These are phyloP conservation scores for Cnemophilus loriae DNA, from an alignment of 2,113 vertebrate genomes.

Conservation along the genomic window DNA sequence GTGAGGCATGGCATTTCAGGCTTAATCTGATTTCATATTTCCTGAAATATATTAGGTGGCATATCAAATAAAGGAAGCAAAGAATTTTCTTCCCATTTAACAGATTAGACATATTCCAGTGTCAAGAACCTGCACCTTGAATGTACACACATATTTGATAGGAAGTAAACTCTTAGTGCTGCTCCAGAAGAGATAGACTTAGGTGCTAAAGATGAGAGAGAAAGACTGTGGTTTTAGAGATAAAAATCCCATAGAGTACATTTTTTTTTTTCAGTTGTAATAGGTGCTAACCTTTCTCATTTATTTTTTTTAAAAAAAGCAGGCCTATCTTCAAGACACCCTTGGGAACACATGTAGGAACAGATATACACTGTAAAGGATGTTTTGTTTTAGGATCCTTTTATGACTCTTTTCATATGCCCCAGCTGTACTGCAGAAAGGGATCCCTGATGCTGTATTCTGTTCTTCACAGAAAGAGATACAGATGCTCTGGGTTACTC, in stretches of 20 bases:
- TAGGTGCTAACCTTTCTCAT: not conserved
- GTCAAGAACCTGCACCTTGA: not conserved
- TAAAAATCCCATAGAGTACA: not conserved
- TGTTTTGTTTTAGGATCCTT: not conserved
- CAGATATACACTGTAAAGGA: not conserved
- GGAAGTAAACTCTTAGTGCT: not conserved
- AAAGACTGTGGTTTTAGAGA: not conserved
- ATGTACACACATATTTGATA: not conserved
- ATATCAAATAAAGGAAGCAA: not conserved
- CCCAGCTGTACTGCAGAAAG: not conserved
- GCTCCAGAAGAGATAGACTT: not conserved
- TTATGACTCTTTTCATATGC: not conserved
- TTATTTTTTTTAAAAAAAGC: not conserved
- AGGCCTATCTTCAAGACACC: not conserved
- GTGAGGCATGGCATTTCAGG: not conserved
- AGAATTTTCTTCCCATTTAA: not conserved
- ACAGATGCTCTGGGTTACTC: not conserved
- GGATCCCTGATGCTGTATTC: fast-evolving
- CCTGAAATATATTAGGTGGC: not conserved
- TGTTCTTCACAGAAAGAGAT: not conserved
- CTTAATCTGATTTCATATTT: not conserved
- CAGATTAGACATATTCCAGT: not conserved
- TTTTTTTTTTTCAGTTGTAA: not conserved
- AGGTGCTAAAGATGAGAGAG: not conserved
- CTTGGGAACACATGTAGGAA: not conserved